These are phyloP conservation scores for Gymnodraco acuticeps DNA, from an alignment of 2,797 vertebrate genomes.

Conservation along the genomic window DNA sequence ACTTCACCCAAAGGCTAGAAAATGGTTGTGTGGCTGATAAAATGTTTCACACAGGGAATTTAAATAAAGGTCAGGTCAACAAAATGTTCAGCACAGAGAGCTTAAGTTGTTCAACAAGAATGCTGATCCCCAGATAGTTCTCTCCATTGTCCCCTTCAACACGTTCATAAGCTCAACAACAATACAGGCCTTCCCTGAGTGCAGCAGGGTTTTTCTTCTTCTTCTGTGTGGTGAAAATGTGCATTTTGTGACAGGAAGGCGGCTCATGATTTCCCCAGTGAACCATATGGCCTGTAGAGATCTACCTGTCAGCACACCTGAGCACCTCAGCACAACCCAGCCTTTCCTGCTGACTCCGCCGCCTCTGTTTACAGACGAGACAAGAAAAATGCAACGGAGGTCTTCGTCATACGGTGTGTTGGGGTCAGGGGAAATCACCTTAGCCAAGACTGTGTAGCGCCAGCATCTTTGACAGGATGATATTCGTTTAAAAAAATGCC, in stretches of 20 bases:
- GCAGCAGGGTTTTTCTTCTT: slow-evolving; percentile 41
- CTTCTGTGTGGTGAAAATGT: slow-evolving; percentile 62
- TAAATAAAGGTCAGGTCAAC: not conserved
- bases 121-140: slow-evolving; percentile 28
- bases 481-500: no score
- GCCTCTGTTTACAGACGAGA: slow-evolving; percentile 62
- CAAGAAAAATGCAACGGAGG: slow-evolving; percentile 66
- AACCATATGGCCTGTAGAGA: slow-evolving; percentile 63
- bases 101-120: slow-evolving; percentile 15
- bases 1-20: not conserved
- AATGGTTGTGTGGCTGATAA: not conserved
- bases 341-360: slow-evolving; percentile 75
- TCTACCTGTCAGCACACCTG: slow-evolving; percentile 86
- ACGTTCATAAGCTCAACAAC: slow-evolving; percentile 11
- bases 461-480: not conserved
- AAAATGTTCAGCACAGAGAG: not conserved
- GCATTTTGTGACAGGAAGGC: slow-evolving; percentile 55
- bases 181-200: slow-evolving; percentile 47
- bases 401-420: slow-evolving; percentile 12
- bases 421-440: slow-evolving; percentile 49
- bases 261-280: slow-evolving; percentile 83
- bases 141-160: slow-evolving; percentile 24
- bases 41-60: not conserved
- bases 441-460: slow-evolving; percentile 12
- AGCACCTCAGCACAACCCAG: slow-evolving; percentile 69